These are phyloP conservation scores for Mustela erminea DNA, from an alignment of 2,797 vertebrate genomes.

Conservation along the genomic window DNA sequence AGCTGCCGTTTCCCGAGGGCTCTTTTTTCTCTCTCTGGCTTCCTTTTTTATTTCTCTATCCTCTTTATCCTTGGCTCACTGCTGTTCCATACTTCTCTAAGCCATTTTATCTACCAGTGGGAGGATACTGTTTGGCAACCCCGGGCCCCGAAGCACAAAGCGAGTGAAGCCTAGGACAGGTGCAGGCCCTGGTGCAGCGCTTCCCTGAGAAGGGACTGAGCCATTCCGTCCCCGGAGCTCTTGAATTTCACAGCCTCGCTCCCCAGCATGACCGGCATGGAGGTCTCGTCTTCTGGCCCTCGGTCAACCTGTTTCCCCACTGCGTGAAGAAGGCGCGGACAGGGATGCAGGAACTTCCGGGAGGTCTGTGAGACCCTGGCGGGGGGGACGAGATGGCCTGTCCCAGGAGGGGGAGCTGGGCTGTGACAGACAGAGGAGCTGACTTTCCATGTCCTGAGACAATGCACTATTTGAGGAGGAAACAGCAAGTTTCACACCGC, in stretches of 20 bases:
- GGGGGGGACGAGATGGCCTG: neutral
- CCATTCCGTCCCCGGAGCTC: neutral
- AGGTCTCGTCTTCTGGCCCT: too few species aligned
- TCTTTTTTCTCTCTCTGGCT: neutral
- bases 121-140: too few species aligned
- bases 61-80: neutral
- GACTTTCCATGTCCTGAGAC: neutral
- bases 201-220: neutral
- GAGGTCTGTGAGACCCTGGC: neutral
- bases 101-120: neutral
- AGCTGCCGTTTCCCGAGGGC: neutral
- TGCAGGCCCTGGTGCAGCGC: neutral
- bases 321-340: neutral
- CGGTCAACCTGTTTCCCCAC: neutral
- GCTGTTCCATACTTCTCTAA: neutral
- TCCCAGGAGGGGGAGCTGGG: neutral
- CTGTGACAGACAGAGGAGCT: neutral
- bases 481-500: neutral
- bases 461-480: neutral
- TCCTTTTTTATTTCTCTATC: neutral
- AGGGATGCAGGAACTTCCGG: neutral
- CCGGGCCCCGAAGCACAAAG: neutral
- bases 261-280: accelerated
- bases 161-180: neutral
- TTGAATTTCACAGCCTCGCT: neutral